Conservation (phyloP, 2,113 vertebrate genomes). For the Oryctolagus cuniculus region DNA sequence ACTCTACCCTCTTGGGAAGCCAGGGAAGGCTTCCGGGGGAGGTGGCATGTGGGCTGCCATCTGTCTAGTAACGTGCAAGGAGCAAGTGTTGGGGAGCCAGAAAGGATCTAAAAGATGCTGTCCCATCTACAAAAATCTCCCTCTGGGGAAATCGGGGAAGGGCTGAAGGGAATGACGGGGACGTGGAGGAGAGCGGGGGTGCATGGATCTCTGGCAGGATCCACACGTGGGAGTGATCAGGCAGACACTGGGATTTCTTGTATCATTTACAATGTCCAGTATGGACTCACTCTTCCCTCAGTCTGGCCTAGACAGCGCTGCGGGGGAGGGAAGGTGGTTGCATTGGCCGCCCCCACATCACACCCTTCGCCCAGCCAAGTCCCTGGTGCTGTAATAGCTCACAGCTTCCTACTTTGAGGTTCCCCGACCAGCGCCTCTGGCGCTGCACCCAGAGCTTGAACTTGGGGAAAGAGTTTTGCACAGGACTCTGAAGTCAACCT, state of each 20-base stretch:
- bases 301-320: background rate
- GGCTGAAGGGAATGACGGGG: background rate
- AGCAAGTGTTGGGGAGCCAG: background rate
- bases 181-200: accelerated
- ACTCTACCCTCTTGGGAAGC: accelerated
- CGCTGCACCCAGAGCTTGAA: background rate
- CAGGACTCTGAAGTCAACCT: background rate
- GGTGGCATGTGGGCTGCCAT: background rate
- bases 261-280: background rate
- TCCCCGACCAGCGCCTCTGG: background rate
- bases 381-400: too few species aligned
- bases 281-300: background rate
- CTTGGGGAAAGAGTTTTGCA: background rate
- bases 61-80: background rate
- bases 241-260: background rate
- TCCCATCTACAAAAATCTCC: background rate
- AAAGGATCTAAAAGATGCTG: background rate
- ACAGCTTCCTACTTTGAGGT: background rate
- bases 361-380: background rate
- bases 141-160: background rate
- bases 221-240: background rate
- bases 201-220: background rate
- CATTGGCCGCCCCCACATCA: accelerated
- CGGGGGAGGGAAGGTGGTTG: background rate
- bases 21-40: background rate